Evolutionary conservation across 2,113 vertebrate species (phyloP).

Genomic region (Myxocyprinus asiaticus): DNA sequence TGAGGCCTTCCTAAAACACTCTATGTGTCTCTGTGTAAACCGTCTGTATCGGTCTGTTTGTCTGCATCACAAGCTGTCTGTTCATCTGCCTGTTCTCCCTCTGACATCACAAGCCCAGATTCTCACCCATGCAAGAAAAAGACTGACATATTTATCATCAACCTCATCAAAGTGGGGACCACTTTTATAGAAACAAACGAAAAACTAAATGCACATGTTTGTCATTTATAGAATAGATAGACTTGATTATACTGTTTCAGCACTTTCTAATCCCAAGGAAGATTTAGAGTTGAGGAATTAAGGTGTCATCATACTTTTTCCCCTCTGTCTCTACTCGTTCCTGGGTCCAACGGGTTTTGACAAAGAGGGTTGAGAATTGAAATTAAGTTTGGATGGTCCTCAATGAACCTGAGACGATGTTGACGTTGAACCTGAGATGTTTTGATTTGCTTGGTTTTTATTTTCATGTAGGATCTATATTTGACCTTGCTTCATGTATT

Average conservation of each 20-base stretch:
- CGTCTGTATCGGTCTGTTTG: conserved; percentile 23
- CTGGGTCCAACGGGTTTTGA: conserved; percentile 75
- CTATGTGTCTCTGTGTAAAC: conserved; percentile 23
- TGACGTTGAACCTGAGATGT: no score
- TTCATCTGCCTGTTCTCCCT: conserved; percentile 50
- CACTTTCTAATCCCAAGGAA: conserved; percentile 76
- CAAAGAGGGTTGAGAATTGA: conserved; percentile 57
- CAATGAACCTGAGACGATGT: conserved; percentile 53
- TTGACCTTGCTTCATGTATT: conserved; percentile 84
- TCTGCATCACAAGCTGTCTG: conserved; percentile 38
- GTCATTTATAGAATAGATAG: conserved; percentile 69
- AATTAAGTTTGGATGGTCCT: conserved; percentile 47
- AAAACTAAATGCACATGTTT: conserved; percentile 78
- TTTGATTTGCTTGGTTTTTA: conserved; percentile 5
- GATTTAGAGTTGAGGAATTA: conserved; percentile 24
- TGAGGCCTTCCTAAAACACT: conserved; percentile 62
- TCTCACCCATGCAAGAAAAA: conserved; percentile 68
- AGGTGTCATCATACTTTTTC: conserved; percentile 39
- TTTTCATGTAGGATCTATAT: conserved; percentile 67
- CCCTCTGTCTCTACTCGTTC: conserved; percentile 67
- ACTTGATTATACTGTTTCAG: conserved; percentile 79
- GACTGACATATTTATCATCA: conserved; percentile 59
- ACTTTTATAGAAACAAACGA: conserved; percentile 60
- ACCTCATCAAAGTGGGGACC: conserved; percentile 79
- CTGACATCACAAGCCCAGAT: conserved; percentile 71